Conservation (phyloP, 2,797 vertebrate genomes). For the Paratrypauchen microcephalus region DNA sequence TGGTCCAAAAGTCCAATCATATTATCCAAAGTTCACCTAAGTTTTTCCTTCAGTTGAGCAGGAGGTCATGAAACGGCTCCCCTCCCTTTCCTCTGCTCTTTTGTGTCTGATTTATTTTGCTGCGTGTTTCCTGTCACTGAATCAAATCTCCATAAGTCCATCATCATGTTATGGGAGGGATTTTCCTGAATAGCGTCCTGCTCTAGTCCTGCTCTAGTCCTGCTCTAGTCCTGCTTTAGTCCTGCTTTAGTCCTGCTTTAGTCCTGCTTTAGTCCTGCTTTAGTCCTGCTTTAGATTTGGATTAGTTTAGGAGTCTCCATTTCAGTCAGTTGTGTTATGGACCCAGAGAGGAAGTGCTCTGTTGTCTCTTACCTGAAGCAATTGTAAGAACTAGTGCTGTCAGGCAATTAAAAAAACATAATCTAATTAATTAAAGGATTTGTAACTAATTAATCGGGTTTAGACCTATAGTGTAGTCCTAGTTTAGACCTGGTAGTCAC, state of each 20-base stretch:
- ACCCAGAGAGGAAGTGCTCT: not conserved
- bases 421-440: too few relatives aligned
- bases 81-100: slow-evolving; percentile 14
- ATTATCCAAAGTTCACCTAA: not conserved
- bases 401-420: too few relatives aligned
- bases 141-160: not conserved
- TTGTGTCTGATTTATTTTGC: slow-evolving; percentile 14
- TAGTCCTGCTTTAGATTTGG: too few relatives aligned
- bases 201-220: not conserved
- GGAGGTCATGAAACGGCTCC: slow-evolving; percentile 20
- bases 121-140: slow-evolving; percentile 2
- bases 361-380: too few relatives aligned
- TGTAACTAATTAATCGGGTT: too few relatives aligned
- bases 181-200: too few relatives aligned
- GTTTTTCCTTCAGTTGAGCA: slow-evolving; percentile 16
- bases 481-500: too few relatives aligned
- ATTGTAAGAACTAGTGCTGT: too few relatives aligned
- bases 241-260: not conserved
- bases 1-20: not conserved
- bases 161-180: not conserved
- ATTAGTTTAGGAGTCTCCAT: too few relatives aligned
- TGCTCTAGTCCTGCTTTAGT: not conserved
- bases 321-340: not conserved
- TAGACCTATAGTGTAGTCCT: too few relatives aligned
- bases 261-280: not conserved